Conservation (phyloP, 2,888 invertebrate species). For the Spialia ferax region DNA sequence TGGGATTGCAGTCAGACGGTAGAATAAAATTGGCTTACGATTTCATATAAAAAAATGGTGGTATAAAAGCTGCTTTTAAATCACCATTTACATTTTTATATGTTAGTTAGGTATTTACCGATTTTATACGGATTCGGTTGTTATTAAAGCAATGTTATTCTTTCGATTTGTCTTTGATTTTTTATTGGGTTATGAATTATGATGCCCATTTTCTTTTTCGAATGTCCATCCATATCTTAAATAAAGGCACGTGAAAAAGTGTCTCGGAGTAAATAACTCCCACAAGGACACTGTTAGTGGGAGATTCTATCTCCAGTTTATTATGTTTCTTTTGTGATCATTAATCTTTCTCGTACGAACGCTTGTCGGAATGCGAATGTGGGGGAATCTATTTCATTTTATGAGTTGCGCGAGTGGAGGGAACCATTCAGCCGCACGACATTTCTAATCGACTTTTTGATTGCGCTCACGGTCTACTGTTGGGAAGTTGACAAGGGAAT, state of each 20-base stretch:
- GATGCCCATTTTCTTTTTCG: conserved; percentile 52
- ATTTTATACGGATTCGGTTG: conserved; percentile 59
- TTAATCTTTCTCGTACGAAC: conserved; percentile 87
- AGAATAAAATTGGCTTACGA: neutral
- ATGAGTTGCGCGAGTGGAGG: conserved; percentile 83
- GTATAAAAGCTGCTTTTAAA: neutral
- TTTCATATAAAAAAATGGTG: conserved; percentile 12
- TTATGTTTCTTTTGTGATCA: conserved; percentile 87
- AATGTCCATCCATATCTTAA: conserved; percentile 61
- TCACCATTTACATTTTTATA: conserved; percentile 42
- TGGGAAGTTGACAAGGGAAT: conserved; percentile 65
- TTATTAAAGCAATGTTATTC: neutral
- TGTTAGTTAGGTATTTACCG: conserved; percentile 62
- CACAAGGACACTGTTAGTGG: conserved; percentile 86
- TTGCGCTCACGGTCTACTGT: conserved; percentile 76
- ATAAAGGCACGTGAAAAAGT: conserved; percentile 82
- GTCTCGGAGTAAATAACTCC: conserved; percentile 83
- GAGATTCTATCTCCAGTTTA: conserved; percentile 86
- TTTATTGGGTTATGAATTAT: conserved; percentile 20
- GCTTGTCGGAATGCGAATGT: conserved; percentile 87
- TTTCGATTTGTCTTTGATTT: conserved; percentile 14
- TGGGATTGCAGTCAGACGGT: conserved; percentile 39
- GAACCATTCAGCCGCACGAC: conserved; percentile 82
- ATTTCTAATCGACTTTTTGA: conserved; percentile 87
- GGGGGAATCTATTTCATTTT: conserved; percentile 87